Percentiles rank a stretch among this genome's conserved stretches.
phyloP scores from a whole-genome alignment of 2,888 invertebrate genomes.

The Leptopilina drosophilae region DNA sequence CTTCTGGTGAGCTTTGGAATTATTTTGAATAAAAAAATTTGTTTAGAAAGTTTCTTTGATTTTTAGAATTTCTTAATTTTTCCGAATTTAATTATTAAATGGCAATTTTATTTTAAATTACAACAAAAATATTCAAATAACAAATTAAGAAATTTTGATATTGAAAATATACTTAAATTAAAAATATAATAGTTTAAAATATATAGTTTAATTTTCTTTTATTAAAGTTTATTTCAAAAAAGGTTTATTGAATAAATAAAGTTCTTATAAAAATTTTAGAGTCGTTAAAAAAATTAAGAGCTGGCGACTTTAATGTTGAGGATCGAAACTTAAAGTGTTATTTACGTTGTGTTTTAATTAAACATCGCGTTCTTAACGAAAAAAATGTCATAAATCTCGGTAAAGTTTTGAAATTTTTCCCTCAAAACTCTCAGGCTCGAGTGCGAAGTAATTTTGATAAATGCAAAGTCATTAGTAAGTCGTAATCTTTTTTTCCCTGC shows the following conservation, averaged over 20 bases:
- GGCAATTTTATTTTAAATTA: neutral
- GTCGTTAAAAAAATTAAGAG: conserved; percentile 63
- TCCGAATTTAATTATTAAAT: too few species aligned
- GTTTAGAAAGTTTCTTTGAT: too few species aligned
- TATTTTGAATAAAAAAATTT: neutral
- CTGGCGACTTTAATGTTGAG: conserved; percentile 63
- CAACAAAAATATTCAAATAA: too few species aligned
- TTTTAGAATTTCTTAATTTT: too few species aligned
- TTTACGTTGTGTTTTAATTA: conserved; percentile 67
- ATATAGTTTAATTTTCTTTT: too few species aligned
- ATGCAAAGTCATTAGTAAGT: conserved; percentile 66
- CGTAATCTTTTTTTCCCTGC: neutral
- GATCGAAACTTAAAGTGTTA: conserved; percentile 70
- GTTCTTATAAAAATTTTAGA: conserved; percentile 52
- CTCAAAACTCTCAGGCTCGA: conserved; percentile 59
- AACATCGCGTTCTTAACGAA: conserved; percentile 63
- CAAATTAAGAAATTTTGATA: too few species aligned
- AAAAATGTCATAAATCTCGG: conserved; percentile 64
- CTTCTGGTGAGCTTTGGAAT: conserved; percentile 64
- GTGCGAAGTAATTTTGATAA: conserved; percentile 60
- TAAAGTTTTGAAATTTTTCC: conserved; percentile 64
- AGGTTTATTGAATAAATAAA: neutral
- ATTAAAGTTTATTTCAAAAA: neutral
- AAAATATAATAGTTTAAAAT: too few species aligned
- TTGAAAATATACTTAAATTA: too few species aligned